phyloP scores from a whole-genome alignment of 2,113 vertebrate species.

The Gallinago jamesoni region DNA sequence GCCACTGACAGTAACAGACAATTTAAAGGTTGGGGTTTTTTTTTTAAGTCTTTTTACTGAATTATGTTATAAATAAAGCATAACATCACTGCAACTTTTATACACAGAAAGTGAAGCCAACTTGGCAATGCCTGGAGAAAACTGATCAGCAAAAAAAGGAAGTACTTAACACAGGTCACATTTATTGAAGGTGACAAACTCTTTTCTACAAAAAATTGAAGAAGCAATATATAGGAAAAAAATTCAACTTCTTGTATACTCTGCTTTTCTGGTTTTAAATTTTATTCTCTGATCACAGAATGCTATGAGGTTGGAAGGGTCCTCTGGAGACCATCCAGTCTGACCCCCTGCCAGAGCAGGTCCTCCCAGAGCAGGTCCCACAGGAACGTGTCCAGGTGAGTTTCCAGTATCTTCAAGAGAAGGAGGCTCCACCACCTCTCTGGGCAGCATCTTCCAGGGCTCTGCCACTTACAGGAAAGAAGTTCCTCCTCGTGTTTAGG shows the following conservation, averaged over 20 bases:
- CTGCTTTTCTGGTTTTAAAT: background rate
- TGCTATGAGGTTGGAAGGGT: too few relatives aligned
- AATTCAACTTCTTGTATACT: background rate
- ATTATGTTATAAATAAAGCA: background rate
- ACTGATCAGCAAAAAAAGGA: background rate
- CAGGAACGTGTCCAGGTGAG: too few relatives aligned
- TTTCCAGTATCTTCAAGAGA: too few relatives aligned
- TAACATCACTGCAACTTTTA: background rate
- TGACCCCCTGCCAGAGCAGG: too few relatives aligned
- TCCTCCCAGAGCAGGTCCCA: too few relatives aligned
- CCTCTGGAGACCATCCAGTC: too few relatives aligned
- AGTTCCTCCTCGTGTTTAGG: too few relatives aligned
- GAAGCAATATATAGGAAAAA: background rate
- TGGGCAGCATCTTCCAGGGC: too few relatives aligned
- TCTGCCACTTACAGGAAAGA: too few relatives aligned
- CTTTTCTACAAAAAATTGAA: background rate
- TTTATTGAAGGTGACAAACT: background rate
- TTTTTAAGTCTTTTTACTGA: background rate
- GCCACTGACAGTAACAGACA: background rate
- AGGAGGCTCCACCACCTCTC: too few relatives aligned
- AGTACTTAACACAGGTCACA: background rate
- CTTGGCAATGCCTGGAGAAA: background rate
- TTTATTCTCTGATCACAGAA: background rate
- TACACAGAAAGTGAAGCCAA: background rate
- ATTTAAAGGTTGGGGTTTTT: background rate